Base-by-base conservation (phyloP, 2,113 vertebrate genomes). In the Zeus faber region DNA sequence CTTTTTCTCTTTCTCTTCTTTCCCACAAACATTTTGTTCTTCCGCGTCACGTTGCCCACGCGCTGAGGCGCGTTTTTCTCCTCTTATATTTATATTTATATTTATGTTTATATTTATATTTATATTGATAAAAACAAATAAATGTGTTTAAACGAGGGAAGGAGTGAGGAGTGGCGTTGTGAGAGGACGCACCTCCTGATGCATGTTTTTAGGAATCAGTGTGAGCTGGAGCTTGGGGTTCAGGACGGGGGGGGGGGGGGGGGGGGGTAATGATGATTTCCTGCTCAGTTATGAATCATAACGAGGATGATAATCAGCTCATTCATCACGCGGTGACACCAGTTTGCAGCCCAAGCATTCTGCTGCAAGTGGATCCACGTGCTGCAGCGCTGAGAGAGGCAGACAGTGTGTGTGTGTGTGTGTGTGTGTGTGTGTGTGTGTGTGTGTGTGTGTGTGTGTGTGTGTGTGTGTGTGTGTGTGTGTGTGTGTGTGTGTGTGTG, bases 231-330 rank as follows among this genome's bases (percentile, higher is more conserved):
- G 17, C 8, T 18, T 17, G 54, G 70, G 69, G 76, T 5, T 21
- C 56, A 74, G 50, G 71, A 75, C 62, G 67, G 63, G 68, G 58
- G 72, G 50, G 54, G 74, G 54, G 70, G 81, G 73, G 75, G 72
- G 72, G 69, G 61, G 76, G 44, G 82, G 77, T 90, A 90, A 89
- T 90, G 88, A 67, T 74, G 88, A 89, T 88, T 87, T 85, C 85
- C 78, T 82, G 72, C 77, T 72, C 64, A 72, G 81, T 87, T 88
- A 88, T 89, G 89, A 87, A 90, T 90, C 87, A 87, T 88, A 88
- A 90, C 87, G 84, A 89, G 74, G 73, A 76, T 80, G 71, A 79
- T 85, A 87, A 87, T 88, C 87, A 85, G 81, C 77, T 67, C 80
- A 83, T 87, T 76, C 65, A 89, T 90, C 86, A 87, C 62, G 61